A percentile compares a stretch with the other conserved stretches of the same genome.
Conservation (phyloP, 1,140 invertebrate genomes). For the Magallana angulata region DNA sequence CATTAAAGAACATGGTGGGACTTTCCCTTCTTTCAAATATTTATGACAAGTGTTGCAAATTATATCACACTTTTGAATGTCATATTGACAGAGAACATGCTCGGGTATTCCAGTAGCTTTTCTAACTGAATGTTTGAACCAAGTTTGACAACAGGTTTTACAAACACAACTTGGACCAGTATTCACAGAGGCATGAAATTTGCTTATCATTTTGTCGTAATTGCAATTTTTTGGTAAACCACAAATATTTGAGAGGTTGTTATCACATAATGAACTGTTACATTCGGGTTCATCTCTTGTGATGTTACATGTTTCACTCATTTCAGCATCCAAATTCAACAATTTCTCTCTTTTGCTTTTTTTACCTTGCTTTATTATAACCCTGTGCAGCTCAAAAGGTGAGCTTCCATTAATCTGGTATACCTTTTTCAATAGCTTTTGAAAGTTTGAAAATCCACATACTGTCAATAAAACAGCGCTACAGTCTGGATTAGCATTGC, state of each 20-base stretch:
- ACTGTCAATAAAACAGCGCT: neutral
- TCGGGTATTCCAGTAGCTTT: slow-evolving; percentile 3
- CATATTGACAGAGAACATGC: neutral
- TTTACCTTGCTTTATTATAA: neutral
- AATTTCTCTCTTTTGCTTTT: neutral
- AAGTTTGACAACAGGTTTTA: slow-evolving; percentile 14
- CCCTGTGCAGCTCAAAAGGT: neutral
- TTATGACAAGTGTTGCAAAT: slow-evolving; percentile 55
- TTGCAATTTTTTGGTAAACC: too few relatives aligned
- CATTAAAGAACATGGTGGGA: slow-evolving; percentile 40
- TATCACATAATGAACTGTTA: neutral
- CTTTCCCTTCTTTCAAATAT: slow-evolving; percentile 47
- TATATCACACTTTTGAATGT: neutral
- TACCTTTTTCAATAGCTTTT: neutral
- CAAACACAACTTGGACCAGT: slow-evolving; percentile 3
- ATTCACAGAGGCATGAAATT: slow-evolving; percentile 3
- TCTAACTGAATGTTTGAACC: slow-evolving; percentile 11
- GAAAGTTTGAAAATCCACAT: neutral
- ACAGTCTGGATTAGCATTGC: neutral
- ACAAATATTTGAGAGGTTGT: neutral
- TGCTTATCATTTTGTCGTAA: neutral
- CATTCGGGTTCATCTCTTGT: neutral
- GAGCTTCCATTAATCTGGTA: neutral
- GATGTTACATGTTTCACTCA: neutral
- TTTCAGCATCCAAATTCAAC: neutral